Evolutionary conservation across 1,140 invertebrate species (phyloP).

Genomic region (Dysdera silvatica): DNA sequence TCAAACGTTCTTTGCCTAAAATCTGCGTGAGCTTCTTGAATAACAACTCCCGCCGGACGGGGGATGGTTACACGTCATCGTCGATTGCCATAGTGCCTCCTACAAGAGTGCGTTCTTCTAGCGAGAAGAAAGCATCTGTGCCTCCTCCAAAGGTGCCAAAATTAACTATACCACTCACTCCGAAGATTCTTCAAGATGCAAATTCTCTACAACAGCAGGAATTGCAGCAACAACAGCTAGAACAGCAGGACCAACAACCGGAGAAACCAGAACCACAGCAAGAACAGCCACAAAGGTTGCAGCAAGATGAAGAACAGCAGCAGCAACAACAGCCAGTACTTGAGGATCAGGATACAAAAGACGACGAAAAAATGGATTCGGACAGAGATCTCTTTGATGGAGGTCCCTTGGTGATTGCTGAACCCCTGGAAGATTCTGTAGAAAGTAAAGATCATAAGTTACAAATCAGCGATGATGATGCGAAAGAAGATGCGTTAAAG

Average conservation of each 20-base stretch:
- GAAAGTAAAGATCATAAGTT: background rate
- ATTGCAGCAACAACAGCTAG: background rate
- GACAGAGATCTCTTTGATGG: constrained; percentile 24
- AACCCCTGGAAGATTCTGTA: constrained; percentile 19
- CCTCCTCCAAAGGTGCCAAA: background rate
- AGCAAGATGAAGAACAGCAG: too few relatives aligned
- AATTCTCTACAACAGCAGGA: background rate
- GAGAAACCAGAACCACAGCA: background rate
- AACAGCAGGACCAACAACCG: background rate
- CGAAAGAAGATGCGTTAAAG: background rate
- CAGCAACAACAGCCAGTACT: too few relatives aligned
- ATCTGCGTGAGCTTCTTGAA: too few relatives aligned
- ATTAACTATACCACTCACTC: background rate
- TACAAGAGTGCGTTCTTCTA: too few relatives aligned
- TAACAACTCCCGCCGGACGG: too few relatives aligned
- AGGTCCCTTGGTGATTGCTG: constrained; percentile 18
- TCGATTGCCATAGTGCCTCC: too few relatives aligned
- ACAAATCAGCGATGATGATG: background rate
- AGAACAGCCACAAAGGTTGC: too few relatives aligned
- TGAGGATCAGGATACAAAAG: too few relatives aligned
- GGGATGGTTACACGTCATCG: too few relatives aligned
- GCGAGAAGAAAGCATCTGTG: background rate
- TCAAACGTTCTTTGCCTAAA: too few relatives aligned
- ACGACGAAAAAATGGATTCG: constrained; percentile 24
- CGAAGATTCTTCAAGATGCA: background rate